Evolutionary conservation across 2,113 vertebrate species (phyloP), one percentile per base, ranked within the genome.

Genomic region (Aegypius monachus): DNA sequence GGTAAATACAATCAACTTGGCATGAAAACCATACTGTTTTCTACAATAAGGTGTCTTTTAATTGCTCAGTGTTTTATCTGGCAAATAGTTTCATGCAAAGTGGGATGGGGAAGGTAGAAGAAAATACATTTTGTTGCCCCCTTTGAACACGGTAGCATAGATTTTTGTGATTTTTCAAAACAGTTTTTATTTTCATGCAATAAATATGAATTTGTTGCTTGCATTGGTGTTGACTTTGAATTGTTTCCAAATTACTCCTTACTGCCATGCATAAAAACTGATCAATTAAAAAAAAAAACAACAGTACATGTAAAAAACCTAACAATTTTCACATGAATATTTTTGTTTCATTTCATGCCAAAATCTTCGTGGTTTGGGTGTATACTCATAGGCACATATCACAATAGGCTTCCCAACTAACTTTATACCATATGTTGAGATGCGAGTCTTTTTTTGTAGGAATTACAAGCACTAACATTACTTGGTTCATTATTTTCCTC

Each of bases 141-240:
- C 9, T 75, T 80, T 75, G 29, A 75, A 43, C 21, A 65, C 7
- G 3, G n/a, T 56, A 94, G 27, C 55, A 66, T n/a, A 80, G 34
- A 61, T 89, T 88, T 93, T 79, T 91, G 48, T 95, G 40, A 81
- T 22, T 70, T 71, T 45, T 38, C 13, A 15, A 62, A 75, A 32
- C 21, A 18, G 1, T n/a, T 45, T 84, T 72, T 52, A 47, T 78
- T 96, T 90, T 86, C 21, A 75, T 11, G 1, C n/a, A 67, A 32
- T 38, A 83, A 91, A 82, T 93, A 95, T 83, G 5, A 71, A 73
- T 72, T 93, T 90, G 23, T 95, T 93, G 40, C n/a, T 91, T 85
- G n/a, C 87, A 71, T 92, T 82, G 42, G 8, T 65, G 70, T 86
- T 93, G 79, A 88, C n/a, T 94, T 86, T 78, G 43, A 95, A 68